Percentiles rank a stretch among this genome's conserved stretches.
Evolutionary conservation across 1,140 invertebrate species (phyloP).

Genomic region (Ceratosolen solmsi): DNA sequence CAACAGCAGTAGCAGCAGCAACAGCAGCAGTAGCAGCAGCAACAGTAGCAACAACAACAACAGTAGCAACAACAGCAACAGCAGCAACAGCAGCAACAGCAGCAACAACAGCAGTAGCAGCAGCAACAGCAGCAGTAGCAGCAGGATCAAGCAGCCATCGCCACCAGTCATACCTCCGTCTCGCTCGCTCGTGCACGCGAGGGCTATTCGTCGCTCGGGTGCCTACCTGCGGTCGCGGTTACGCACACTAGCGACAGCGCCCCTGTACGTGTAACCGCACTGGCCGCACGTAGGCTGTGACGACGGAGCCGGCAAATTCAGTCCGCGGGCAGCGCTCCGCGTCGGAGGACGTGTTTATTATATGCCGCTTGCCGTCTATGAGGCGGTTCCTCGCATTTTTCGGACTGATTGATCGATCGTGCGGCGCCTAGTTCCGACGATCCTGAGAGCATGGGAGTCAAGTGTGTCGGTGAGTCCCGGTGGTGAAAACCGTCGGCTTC

Average conservation of each 20-base stretch:
- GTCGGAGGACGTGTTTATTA: conserved; percentile 61
- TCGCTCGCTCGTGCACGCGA: neutral
- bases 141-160: too few relatives aligned
- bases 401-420: neutral
- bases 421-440: too few relatives aligned
- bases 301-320: conserved; percentile 61
- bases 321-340: conserved; percentile 69
- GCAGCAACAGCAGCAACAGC: too few relatives aligned
- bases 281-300: conserved; percentile 34
- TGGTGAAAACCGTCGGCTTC: too few relatives aligned
- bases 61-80: neutral
- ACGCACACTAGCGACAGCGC: neutral
- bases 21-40: too few relatives aligned
- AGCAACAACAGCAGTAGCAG: too few relatives aligned
- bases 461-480: too few relatives aligned
- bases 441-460: too few relatives aligned
- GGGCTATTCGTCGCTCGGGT: conserved; percentile 33
- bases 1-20: too few relatives aligned
- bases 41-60: too few relatives aligned
- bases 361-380: too few relatives aligned
- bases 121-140: neutral
- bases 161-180: neutral
- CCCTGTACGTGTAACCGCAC: neutral
- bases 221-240: conserved; percentile 62
- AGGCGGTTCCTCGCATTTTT: neutral